phyloP scores from a whole-genome alignment of 2,797 vertebrate species.

The Pristis pectinata region DNA sequence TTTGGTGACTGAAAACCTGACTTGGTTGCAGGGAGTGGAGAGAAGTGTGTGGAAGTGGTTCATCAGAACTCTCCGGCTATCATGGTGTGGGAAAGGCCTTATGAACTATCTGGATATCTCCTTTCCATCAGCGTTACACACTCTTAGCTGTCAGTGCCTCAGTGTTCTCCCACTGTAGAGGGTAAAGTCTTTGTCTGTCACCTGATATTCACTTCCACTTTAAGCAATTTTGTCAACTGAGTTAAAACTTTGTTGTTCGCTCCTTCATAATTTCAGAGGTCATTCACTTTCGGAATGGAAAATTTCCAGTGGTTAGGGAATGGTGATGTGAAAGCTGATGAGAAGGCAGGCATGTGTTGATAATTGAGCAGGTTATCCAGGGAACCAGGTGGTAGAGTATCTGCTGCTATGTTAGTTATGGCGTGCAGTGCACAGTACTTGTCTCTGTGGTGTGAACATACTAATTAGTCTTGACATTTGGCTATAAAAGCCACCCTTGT shows the following conservation, averaged over 20 bases:
- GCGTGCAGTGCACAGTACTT: neutral
- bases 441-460: neutral
- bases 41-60: neutral
- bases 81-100: neutral
- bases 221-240: neutral
- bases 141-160: neutral
- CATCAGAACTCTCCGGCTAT: neutral
- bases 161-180: too few relatives aligned
- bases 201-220: neutral
- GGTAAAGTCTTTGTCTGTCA: neutral
- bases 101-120: neutral
- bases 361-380: neutral
- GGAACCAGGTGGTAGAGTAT: neutral
- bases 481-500: neutral
- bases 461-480: slow-evolving; percentile 7
- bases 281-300: neutral
- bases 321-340: neutral
- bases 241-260: neutral
- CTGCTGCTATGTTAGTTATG: neutral
- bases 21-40: neutral
- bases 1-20: too few relatives aligned
- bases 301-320: neutral
- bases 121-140: neutral
- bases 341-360: neutral
- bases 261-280: too few relatives aligned